phyloP scores from a whole-genome alignment of 2,888 invertebrate species.

The Allacma fusca region DNA sequence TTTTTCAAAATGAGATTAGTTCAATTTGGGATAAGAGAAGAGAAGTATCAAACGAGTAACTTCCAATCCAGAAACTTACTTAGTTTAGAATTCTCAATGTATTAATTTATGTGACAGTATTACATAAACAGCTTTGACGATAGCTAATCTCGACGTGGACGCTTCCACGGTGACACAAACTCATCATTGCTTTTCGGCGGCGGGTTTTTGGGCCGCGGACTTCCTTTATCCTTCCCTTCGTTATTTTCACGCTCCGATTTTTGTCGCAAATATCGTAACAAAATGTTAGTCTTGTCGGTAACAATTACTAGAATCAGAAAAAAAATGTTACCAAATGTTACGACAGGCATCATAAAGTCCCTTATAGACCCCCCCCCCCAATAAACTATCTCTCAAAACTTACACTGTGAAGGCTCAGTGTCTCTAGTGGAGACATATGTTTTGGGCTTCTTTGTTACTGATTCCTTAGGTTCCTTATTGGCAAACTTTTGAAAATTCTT shows the following conservation, averaged over 20 bases:
- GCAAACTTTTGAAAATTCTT: constrained; percentile 91
- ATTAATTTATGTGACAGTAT: not conserved
- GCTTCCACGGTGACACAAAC: constrained; percentile 14
- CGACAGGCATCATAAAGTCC: too few relatives aligned
- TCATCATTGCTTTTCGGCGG: constrained; percentile 27
- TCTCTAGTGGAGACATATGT: constrained; percentile 93
- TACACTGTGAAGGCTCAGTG: constrained; percentile 91
- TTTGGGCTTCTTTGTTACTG: constrained; percentile 84
- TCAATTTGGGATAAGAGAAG: too few relatives aligned
- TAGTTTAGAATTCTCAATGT: too few relatives aligned
- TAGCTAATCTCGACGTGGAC: constrained; percentile 38
- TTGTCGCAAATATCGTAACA: constrained; percentile 90
- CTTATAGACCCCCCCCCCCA: too few relatives aligned
- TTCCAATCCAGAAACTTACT: too few relatives aligned
- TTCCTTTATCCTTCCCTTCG: not conserved
- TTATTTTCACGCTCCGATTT: constrained; percentile 31
- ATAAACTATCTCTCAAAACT: constrained; percentile 62
- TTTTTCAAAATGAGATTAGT: too few relatives aligned
- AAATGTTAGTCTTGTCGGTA: constrained; percentile 93
- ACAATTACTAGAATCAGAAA: constrained; percentile 80
- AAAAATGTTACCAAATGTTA: too few relatives aligned
- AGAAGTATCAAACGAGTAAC: too few relatives aligned
- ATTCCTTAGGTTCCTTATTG: constrained; percentile 82
- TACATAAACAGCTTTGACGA: not conserved
- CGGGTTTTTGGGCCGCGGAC: constrained; percentile 24